phyloP scores from a whole-genome alignment of 1,140 invertebrate species.

The Drosophila fuyamai region DNA sequence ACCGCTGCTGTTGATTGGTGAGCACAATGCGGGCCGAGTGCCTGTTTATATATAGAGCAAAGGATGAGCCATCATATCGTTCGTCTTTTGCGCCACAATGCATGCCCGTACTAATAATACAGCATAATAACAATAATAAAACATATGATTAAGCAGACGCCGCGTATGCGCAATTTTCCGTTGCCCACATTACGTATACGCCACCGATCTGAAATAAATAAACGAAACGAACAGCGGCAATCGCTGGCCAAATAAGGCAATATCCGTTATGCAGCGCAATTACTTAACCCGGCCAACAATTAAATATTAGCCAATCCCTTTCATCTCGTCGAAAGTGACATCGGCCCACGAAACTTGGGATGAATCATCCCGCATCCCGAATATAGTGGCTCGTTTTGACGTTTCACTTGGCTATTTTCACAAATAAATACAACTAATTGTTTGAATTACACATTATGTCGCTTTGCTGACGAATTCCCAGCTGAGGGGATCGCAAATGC shows the following conservation, averaged over 20 bases:
- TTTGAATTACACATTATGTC: constrained; percentile 23
- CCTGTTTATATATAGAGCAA: constrained; percentile 40
- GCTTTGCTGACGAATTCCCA: constrained; percentile 1
- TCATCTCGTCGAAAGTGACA: constrained; percentile 8
- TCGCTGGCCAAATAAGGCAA: constrained; percentile 46
- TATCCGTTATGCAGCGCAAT: constrained; percentile 14
- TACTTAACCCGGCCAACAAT: constrained; percentile 13
- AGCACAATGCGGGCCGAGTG: neutral
- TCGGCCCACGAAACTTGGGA: neutral
- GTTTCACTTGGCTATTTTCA: constrained; percentile 14
- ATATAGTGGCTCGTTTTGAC: constrained; percentile 19
- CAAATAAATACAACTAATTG: constrained; percentile 40
- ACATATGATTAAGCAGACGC: constrained; percentile 39
- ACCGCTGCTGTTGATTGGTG: neutral
- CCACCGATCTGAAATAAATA: constrained; percentile 13
- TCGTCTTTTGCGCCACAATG: constrained; percentile 61
- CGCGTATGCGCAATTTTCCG: constrained; percentile 69
- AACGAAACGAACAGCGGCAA: neutral
- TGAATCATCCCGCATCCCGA: constrained; percentile 10
- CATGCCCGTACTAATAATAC: constrained; percentile 50
- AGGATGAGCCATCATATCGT: constrained; percentile 49
- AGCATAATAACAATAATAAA: constrained; percentile 24
- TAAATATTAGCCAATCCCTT: constrained; percentile 12
- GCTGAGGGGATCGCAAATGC: constrained; percentile 11
- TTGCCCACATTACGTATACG: constrained; percentile 41